Percentiles rank a stretch among this genome's conserved stretches.
Conservation (phyloP, 2,888 invertebrate species). For the Xylocampa areola region DNA sequence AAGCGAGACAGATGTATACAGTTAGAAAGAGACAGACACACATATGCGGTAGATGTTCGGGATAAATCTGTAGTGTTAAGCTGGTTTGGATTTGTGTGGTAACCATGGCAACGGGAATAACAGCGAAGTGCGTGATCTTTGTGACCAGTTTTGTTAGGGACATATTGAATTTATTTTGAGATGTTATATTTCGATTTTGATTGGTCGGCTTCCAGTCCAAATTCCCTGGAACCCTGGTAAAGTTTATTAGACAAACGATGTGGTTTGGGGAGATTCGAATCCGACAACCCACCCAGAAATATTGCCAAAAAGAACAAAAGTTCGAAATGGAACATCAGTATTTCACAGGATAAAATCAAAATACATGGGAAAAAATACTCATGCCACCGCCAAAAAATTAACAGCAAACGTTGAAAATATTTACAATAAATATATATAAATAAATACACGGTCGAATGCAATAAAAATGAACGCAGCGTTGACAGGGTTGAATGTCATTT, state of each 20-base stretch:
- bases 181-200: no score
- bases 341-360: slow-evolving; percentile 1
- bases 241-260: no score
- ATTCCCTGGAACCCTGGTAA: no score
- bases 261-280: no score
- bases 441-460: slow-evolving; percentile 39
- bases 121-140: no score
- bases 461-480: slow-evolving; percentile 66
- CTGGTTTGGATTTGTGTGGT: slow-evolving; percentile 28
- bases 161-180: no score
- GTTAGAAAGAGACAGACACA: slow-evolving; percentile 5
- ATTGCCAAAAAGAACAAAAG: no score
- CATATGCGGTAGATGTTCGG: slow-evolving; percentile 16
- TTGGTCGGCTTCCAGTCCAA: no score
- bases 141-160: no score
- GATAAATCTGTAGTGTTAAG: slow-evolving; percentile 29
- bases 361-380: neutral
- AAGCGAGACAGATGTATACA: slow-evolving; percentile 32
- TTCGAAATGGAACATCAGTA: no score
- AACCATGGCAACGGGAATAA: slow-evolving; percentile 18
- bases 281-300: no score
- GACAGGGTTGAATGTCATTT: slow-evolving; percentile 57
- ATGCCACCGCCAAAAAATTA: slow-evolving; percentile 1
- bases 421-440: slow-evolving; percentile 29
- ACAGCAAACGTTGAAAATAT: slow-evolving; percentile 20